These are phyloP conservation scores for Hypselothyrea guttata DNA, from an alignment of 2,888 invertebrate genomes.

Conservation along the genomic window DNA sequence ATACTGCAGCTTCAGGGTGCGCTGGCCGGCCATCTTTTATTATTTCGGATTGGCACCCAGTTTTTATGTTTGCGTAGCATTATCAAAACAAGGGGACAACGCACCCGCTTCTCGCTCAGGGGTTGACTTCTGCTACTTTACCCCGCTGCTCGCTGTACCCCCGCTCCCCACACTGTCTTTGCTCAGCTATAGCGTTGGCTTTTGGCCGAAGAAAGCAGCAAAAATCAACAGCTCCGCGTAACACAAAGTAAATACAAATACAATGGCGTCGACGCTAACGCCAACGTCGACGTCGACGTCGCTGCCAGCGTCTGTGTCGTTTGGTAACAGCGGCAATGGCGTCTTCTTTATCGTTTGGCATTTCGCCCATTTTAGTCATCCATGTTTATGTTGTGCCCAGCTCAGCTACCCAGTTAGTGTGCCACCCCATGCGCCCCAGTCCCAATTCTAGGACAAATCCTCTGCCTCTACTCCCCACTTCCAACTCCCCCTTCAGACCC, in stretches of 20 bases:
- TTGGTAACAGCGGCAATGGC: constrained; percentile 46
- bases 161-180: constrained; percentile 1
- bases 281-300: constrained; percentile 13
- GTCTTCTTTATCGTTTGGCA: constrained; percentile 78
- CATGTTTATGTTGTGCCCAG: constrained; percentile 69
- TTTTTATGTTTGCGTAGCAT: constrained; percentile 78
- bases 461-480: neutral
- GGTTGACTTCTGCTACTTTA: constrained; percentile 52
- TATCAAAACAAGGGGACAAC: constrained; percentile 77
- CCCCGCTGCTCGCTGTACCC: neutral
- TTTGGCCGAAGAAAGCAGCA: constrained; percentile 50
- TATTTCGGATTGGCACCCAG: constrained; percentile 78
- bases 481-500: neutral
- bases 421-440: constrained; percentile 32
- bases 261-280: constrained; percentile 42
- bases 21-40: constrained; percentile 76
- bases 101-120: constrained; percentile 49
- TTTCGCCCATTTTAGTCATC: constrained; percentile 78
- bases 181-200: constrained; percentile 19
- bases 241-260: constrained; percentile 68
- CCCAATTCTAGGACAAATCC: neutral
- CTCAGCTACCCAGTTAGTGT: constrained; percentile 53
- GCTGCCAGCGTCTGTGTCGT: constrained; percentile 10
- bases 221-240: constrained; percentile 67
- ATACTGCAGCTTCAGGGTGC: constrained; percentile 43